Evolutionary conservation across 2,888 invertebrate species (phyloP).

Genomic region (Folsomia candida): DNA sequence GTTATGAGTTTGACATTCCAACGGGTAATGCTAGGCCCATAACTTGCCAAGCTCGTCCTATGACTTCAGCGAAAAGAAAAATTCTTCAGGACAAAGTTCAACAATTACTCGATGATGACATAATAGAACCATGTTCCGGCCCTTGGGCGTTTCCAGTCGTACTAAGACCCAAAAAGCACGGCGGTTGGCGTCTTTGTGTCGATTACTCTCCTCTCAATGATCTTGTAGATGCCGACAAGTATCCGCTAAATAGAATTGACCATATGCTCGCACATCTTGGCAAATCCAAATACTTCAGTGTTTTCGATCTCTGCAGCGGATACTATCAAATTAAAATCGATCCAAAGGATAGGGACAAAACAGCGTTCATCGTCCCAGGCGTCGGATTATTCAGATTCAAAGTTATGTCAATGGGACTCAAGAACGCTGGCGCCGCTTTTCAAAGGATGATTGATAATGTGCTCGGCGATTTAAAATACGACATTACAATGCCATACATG

Average conservation of each 20-base stretch:
- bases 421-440: constrained; percentile 52
- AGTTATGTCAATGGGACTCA: constrained; percentile 52
- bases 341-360: background rate
- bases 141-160: background rate
- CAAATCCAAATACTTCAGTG: background rate
- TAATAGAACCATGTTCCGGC: background rate
- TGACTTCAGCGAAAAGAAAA: background rate
- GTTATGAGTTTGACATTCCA: constrained; percentile 11
- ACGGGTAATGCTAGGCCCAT: background rate
- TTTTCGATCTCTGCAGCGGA: constrained; percentile 6
- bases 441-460: constrained; percentile 52
- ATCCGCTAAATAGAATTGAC: constrained; percentile 10
- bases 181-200: background rate
- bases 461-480: constrained; percentile 50
- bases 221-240: constrained; percentile 2
- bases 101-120: background rate
- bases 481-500: constrained; percentile 50
- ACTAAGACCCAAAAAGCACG: background rate
- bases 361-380: constrained; percentile 5
- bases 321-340: background rate
- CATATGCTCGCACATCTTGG: constrained; percentile 5
- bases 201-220: background rate
- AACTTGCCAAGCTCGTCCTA: background rate
- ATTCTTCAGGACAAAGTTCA: background rate
- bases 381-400: constrained; percentile 42